Conservation (phyloP, 2,888 invertebrate genomes). For the Acleris sparsana region DNA sequence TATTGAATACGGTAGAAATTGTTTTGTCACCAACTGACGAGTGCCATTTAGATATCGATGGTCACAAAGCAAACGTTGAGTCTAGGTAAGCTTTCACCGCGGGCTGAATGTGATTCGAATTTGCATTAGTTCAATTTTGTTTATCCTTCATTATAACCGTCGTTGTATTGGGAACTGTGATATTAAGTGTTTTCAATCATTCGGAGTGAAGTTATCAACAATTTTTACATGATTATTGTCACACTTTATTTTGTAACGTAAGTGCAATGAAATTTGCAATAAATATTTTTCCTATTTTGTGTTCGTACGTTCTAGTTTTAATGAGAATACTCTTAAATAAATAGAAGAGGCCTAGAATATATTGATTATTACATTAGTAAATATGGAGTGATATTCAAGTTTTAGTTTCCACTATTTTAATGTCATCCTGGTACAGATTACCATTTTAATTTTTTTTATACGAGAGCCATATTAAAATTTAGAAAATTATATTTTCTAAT, state of each 20-base stretch:
- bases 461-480: conserved; percentile 81
- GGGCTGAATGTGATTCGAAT: conserved; percentile 51
- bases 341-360: conserved; percentile 37
- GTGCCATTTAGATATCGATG: conserved; percentile 81
- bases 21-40: conserved; percentile 75
- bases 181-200: conserved; percentile 80
- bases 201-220: conserved; percentile 52
- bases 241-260: conserved; percentile 35
- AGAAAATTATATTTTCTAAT: conserved; percentile 76
- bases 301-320: conserved; percentile 54
- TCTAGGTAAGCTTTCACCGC: conserved; percentile 53
- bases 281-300: conserved; percentile 63
- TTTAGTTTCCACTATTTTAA: conserved; percentile 49
- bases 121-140: conserved; percentile 48
- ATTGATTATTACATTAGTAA: conserved; percentile 31
- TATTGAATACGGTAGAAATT: conserved; percentile 58
- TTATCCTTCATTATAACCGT: conserved; percentile 53
- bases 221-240: conserved; percentile 33
- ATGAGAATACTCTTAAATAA: conserved; percentile 51
- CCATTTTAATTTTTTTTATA: conserved; percentile 66
- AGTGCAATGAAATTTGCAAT: conserved; percentile 61
- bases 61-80: conserved; percentile 72
- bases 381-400: conserved; percentile 45
- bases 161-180: conserved; percentile 81
- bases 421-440: conserved; percentile 49